Conservation (phyloP, 23 tunicate genomes). For the Styela plicata region DNA sequence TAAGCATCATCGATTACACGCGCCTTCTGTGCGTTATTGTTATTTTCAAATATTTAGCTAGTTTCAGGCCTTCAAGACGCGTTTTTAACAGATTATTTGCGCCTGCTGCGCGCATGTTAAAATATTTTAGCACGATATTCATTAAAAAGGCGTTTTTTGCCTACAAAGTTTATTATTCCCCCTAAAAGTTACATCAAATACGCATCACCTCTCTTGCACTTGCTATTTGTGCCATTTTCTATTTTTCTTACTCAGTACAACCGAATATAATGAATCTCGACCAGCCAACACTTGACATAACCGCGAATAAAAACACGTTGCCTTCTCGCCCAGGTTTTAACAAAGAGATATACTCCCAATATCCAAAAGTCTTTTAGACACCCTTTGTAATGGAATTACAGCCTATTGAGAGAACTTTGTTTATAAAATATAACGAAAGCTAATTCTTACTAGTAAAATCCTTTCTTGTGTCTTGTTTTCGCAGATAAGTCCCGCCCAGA, state of each 20-base stretch:
- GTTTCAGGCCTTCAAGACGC: too few relatives aligned
- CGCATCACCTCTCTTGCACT: background rate
- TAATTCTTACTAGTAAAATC: background rate
- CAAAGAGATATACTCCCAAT: too few relatives aligned
- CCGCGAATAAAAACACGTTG: background rate
- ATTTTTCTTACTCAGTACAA: background rate
- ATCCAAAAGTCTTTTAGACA: too few relatives aligned
- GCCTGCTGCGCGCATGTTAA: too few relatives aligned
- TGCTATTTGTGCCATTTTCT: background rate
- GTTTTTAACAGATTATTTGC: too few relatives aligned
- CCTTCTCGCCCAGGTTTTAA: background rate
- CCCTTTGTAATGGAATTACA: background rate
- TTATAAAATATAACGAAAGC: background rate
- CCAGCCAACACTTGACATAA: background rate
- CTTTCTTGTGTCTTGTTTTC: background rate
- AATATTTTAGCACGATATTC: too few relatives aligned
- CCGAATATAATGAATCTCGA: background rate
- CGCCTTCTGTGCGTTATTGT: too few relatives aligned
- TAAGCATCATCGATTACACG: too few relatives aligned
- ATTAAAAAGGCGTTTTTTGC: too few relatives aligned
- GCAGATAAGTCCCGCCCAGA: background rate
- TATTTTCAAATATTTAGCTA: too few relatives aligned
- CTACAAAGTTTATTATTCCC: too few relatives aligned
- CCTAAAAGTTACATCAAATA: too few relatives aligned
- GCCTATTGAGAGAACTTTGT: background rate